Evolutionary conservation across 2,113 vertebrate genomes (phyloP).

Genomic region (Aptenodytes forsteri): DNA sequence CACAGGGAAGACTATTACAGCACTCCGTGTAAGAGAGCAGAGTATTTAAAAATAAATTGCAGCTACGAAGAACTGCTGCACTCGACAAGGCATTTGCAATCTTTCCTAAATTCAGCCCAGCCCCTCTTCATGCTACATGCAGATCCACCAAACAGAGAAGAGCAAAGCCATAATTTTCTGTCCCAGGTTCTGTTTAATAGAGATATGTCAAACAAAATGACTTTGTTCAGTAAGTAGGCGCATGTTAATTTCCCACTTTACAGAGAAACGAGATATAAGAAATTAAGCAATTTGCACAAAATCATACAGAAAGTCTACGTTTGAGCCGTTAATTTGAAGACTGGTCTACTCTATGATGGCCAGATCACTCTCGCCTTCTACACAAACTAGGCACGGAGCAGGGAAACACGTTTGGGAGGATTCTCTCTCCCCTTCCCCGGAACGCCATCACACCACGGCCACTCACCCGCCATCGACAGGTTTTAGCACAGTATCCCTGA

Average conservation of each 20-base stretch:
- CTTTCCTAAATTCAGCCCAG: not conserved
- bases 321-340: not conserved
- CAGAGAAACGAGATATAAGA: fast-evolving
- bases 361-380: not conserved
- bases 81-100: not conserved
- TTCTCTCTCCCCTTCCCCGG: not conserved
- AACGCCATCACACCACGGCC: not conserved
- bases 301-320: not conserved
- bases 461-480: not conserved
- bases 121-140: not conserved
- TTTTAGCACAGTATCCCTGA: not conserved
- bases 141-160: not conserved
- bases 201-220: fast-evolving
- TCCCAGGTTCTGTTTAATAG: not conserved
- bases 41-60: not conserved
- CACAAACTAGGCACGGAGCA: not conserved
- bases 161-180: not conserved
- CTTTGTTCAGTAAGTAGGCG: not conserved
- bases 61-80: not conserved
- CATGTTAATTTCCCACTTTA: not conserved
- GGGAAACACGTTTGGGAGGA: not conserved
- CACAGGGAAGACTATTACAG: not conserved
- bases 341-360: not conserved
- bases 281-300: not conserved
- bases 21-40: not conserved